phyloP scores from a whole-genome alignment of 2,888 invertebrate species.

The Cyaniris semiargus region DNA sequence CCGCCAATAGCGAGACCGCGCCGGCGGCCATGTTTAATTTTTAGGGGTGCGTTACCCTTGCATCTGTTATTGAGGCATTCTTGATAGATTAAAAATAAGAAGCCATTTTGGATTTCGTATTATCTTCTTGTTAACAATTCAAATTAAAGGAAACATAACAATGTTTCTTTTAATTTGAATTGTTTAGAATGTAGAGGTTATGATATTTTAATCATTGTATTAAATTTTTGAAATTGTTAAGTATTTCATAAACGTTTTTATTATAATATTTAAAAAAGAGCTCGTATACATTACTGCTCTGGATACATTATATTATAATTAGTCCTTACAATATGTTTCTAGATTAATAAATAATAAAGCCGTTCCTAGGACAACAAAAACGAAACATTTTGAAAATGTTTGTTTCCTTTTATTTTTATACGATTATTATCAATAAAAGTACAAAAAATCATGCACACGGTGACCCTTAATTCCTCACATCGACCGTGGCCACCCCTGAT shows the following conservation, averaged over 20 bases:
- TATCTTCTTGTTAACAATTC: background rate
- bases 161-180: background rate
- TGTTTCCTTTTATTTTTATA: background rate
- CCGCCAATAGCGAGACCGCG: conserved; percentile 75
- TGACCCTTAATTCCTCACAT: conserved; percentile 1
- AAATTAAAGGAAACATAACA: no score
- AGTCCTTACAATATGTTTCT: no score
- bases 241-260: no score
- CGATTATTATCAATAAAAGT: background rate
- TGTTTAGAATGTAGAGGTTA: background rate
- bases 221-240: no score
- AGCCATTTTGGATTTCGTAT: conserved; percentile 7
- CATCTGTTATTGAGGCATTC: conserved; percentile 52
- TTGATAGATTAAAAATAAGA: conserved; percentile 32
- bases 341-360: no score
- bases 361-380: no score
- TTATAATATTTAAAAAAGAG: no score
- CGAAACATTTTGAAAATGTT: background rate
- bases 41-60: conserved; percentile 74
- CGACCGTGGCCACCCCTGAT: background rate
- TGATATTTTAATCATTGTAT: background rate
- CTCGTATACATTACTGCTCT: no score
- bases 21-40: conserved; percentile 79
- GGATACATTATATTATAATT: no score
- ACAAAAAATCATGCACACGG: background rate